These are phyloP conservation scores for Semaprochilodus insignis DNA, from an alignment of 2,797 vertebrate species.

Conservation along the genomic window DNA sequence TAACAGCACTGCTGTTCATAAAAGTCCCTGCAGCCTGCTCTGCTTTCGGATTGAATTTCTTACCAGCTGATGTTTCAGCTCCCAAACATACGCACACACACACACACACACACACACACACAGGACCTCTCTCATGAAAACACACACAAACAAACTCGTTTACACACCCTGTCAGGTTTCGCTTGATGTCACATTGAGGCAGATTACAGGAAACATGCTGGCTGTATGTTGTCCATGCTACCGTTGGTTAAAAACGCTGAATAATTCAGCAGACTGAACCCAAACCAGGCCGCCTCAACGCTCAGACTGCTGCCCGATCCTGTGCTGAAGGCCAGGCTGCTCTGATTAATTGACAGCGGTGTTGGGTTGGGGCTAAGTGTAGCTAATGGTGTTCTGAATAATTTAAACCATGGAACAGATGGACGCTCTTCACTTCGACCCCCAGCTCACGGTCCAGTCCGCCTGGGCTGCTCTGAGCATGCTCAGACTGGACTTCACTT, in stretches of 20 bases:
- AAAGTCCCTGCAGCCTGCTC: neutral
- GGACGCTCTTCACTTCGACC: slow-evolving; percentile 42
- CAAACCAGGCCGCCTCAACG: slow-evolving; percentile 5
- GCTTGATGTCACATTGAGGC: slow-evolving; percentile 64
- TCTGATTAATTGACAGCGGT: slow-evolving; percentile 82
- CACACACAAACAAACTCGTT: slow-evolving; percentile 30
- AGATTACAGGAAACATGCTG: slow-evolving; percentile 73
- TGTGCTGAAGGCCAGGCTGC: slow-evolving; percentile 69
- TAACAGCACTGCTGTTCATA: slow-evolving; percentile 10
- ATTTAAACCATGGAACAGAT: slow-evolving; percentile 74
- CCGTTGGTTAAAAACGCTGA: slow-evolving; percentile 74
- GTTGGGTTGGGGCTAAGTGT: slow-evolving; percentile 79
- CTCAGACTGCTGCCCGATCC: slow-evolving; percentile 60
- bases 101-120: slow-evolving; percentile 8
- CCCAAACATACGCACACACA: slow-evolving; percentile 6
- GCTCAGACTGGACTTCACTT: neutral
- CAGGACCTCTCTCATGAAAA: neutral
- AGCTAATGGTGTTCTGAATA: slow-evolving; percentile 85
- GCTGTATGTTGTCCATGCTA: slow-evolving; percentile 63
- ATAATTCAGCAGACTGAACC: slow-evolving; percentile 73
- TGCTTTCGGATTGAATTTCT: neutral
- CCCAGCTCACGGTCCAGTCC: slow-evolving; percentile 21
- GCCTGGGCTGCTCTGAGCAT: neutral
- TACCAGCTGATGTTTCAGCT: slow-evolving; percentile 1
- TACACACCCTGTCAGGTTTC: slow-evolving; percentile 28